Evolutionary conservation across 2,113 vertebrate genomes (phyloP), one percentile per base, ranked within the genome.

Genomic region (Glareola pratincola): DNA sequence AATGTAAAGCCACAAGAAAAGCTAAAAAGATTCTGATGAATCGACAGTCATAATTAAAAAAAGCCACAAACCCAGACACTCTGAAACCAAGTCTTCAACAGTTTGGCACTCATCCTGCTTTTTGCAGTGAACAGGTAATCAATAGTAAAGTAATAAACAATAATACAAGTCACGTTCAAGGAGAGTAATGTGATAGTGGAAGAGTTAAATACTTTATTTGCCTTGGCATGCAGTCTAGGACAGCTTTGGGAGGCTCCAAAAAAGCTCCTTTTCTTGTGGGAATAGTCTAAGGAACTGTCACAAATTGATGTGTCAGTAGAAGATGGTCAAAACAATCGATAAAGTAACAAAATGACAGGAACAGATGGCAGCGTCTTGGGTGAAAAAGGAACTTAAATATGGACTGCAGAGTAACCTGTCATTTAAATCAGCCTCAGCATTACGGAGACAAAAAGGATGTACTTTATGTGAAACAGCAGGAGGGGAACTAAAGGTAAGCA

Each of bases 391-490:
- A n/a, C 64, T 71, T 45, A 15, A 62, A 17, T 41, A 32, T 18
- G 64, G 14, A 29, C 39, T 80, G 26, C 32, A 23, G 62, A 75
- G 66, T 68, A 39, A 53, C 53, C 54, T 84, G 92, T 41, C 87
- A 32, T 88, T 95, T 74, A 62, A 66, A 78, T 81, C 64, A 41
- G 56, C 66, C n/a, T 54, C 34, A 5, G 85, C 16, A 39, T 4
- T 30, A 2, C 0, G 0, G 67, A 39, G 92, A 36, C 7, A 4
- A 19, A 57, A 36, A 45, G 72, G 27, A n/a, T 1, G 0, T 59
- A 4, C 9, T 64, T 64, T 2, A 8, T 12, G 71, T 41, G 53
- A 7, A 12, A 39, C 69, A 62, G 53, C 4, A 18, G 80, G 47
- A 68, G 77, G 26, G 39, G 22, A 72, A 1, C n/a, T 21, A 11